Base-by-base conservation (phyloP, 1,140 invertebrate genomes). In the Hormaphis cornu region DNA sequence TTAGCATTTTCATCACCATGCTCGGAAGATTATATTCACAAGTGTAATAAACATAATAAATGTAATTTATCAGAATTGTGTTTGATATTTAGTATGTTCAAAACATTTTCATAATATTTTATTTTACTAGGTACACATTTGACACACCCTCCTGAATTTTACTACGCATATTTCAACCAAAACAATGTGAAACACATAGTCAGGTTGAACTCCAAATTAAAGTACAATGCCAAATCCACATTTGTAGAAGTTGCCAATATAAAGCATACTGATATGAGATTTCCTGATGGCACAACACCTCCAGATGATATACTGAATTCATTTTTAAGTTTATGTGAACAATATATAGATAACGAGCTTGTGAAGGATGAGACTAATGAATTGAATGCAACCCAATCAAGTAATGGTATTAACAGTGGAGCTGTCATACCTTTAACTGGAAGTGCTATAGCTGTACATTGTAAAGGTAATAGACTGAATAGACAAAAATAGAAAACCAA, bases 1-100 rank as follows among this genome's bases (percentile, higher is more conserved):
- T 84, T 99, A 70, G 96, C 95, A 16, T 99, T 99, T 80, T 98
- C 94, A 81, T 96, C 97, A 1, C 97, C 97, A 18, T 93, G 97
- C 79, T 85, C 91, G 46, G 88, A 89, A 75, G 85, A 91, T 70
- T 86, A 94, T 80, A n/a, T n/a, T n/a, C n/a, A n/a, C n/a, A n/a
- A n/a, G n/a, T n/a, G n/a, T n/a, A n/a, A n/a, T n/a, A n/a, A n/a
- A n/a, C n/a, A n/a, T n/a, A n/a, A n/a, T n/a, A n/a, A n/a, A n/a
- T n/a, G n/a, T n/a, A n/a, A n/a, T n/a, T n/a, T n/a, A n/a, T n/a
- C n/a, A n/a, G n/a, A n/a, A n/a, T n/a, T n/a, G n/a, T n/a, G n/a
- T n/a, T n/a, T n/a, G n/a, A n/a, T n/a, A n/a, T n/a, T n/a, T n/a
- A n/a, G n/a, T n/a, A n/a, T n/a, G n/a, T n/a, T n/a, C n/a, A n/a